Evolutionary conservation across 2,113 vertebrate species (phyloP).

Genomic region (Choloepus hoffmanni): DNA sequence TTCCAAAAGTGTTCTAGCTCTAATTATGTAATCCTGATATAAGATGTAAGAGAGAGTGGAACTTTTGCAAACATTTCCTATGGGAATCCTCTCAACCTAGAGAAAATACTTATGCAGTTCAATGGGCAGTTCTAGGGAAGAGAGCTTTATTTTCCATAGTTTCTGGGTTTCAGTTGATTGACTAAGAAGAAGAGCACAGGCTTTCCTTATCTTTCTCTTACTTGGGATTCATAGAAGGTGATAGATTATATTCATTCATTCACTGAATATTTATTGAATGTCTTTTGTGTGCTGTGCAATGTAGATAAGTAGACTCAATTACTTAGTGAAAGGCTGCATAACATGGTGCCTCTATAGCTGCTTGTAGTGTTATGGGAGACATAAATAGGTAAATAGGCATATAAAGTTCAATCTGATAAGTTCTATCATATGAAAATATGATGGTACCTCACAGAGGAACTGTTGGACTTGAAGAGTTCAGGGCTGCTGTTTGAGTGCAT

Average conservation of each 20-base stretch:
- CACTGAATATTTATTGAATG: background rate
- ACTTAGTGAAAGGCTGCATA: too few species aligned
- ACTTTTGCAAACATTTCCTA: conserved; percentile 8
- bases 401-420: background rate
- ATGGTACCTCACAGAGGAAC: background rate
- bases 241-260: background rate
- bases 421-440: background rate
- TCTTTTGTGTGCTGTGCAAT: background rate
- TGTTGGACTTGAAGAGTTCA: background rate
- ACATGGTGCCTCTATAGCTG: background rate
- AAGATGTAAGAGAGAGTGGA: background rate
- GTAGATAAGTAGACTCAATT: background rate
- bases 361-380: background rate
- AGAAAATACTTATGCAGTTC: background rate
- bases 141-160: background rate
- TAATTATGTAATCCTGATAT: conserved; percentile 14
- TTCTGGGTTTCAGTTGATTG: background rate
- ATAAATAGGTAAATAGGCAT: background rate
- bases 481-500: background rate
- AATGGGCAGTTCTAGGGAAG: background rate
- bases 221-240: background rate
- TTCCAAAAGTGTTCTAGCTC: background rate
- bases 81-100: background rate
- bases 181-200: background rate
- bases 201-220: background rate